A percentile compares a stretch with the other conserved stretches of the same genome.
These are phyloP conservation scores for Camponotus vicinus DNA, from an alignment of 1,140 invertebrate genomes.

Conservation along the genomic window DNA sequence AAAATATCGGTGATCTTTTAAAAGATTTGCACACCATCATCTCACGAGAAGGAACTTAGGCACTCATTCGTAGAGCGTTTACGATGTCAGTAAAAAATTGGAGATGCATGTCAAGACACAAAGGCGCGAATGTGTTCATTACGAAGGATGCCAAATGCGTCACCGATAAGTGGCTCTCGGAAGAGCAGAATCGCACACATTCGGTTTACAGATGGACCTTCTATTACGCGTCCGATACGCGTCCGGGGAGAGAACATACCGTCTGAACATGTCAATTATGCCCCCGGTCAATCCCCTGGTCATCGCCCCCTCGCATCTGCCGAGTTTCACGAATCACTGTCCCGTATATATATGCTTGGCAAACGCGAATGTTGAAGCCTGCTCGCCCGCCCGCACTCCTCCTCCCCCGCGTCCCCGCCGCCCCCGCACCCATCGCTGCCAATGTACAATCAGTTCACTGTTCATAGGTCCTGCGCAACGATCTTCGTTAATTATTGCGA, in stretches of 20 bases:
- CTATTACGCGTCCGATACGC: constrained; percentile 67
- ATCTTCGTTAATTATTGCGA: constrained; percentile 71
- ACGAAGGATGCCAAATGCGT: constrained; percentile 2
- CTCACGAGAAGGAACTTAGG: no score
- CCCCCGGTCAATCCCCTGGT: constrained; percentile 71
- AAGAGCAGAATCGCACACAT: constrained; percentile 43
- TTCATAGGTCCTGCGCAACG: constrained; percentile 68
- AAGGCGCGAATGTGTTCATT: constrained; percentile 36
- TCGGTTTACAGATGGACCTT: constrained; percentile 62
- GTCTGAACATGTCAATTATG: constrained; percentile 76
- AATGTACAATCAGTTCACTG: constrained; percentile 72
- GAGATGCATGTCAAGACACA: background rate
- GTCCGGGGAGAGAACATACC: constrained; percentile 72
- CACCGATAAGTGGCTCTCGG: constrained; percentile 52
- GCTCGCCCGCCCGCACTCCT: background rate
- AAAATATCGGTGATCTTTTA: no score
- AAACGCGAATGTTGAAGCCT: constrained; percentile 67
- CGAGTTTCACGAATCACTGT: constrained; percentile 71
- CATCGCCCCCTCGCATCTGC: constrained; percentile 69
- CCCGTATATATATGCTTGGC: constrained; percentile 52
- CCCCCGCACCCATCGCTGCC: constrained; percentile 40
- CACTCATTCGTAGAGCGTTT: no score
- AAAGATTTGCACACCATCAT: no score
- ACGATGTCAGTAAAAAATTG: background rate
- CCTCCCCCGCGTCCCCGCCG: background rate